Conservation (phyloP, 2,113 vertebrate genomes). For the Chelonoidis abingdonii region DNA sequence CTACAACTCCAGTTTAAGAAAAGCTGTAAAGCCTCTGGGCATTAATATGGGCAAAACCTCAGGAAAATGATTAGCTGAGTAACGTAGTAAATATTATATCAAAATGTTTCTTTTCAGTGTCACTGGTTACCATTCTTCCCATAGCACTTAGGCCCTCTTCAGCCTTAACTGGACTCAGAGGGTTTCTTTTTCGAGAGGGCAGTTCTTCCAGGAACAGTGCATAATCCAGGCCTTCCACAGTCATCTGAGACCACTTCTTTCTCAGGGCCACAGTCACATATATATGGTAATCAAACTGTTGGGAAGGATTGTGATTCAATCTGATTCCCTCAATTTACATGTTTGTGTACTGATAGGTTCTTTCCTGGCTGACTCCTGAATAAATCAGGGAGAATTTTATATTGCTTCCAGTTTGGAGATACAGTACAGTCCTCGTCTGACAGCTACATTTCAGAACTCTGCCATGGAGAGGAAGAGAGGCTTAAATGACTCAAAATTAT, state of each 20-base stretch:
- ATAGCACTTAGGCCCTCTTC: neutral
- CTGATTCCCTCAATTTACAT: neutral
- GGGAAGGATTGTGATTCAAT: neutral
- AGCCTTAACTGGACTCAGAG: neutral
- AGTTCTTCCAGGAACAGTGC: neutral
- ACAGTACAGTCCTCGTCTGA: neutral
- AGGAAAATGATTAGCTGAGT: neutral
- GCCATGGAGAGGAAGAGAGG: neutral
- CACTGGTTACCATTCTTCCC: neutral
- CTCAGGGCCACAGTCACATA: neutral
- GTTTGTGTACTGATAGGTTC: neutral
- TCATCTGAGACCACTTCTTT: neutral
- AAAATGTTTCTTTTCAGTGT: neutral
- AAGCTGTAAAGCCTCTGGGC: neutral
- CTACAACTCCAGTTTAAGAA: neutral
- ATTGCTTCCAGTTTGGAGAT: neutral
- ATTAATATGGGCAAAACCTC: neutral
- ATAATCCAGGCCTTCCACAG: neutral
- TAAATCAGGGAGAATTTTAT: neutral
- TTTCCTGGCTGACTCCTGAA: neutral
- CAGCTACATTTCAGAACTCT: neutral
- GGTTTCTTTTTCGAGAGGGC: neutral
- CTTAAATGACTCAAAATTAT: neutral
- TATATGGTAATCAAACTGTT: neutral
- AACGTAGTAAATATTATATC: neutral